A percentile compares a stretch with the other conserved stretches of the same genome.
phyloP scores from a whole-genome alignment of 2,888 invertebrate genomes.

The Shargacucullia verbasci region DNA sequence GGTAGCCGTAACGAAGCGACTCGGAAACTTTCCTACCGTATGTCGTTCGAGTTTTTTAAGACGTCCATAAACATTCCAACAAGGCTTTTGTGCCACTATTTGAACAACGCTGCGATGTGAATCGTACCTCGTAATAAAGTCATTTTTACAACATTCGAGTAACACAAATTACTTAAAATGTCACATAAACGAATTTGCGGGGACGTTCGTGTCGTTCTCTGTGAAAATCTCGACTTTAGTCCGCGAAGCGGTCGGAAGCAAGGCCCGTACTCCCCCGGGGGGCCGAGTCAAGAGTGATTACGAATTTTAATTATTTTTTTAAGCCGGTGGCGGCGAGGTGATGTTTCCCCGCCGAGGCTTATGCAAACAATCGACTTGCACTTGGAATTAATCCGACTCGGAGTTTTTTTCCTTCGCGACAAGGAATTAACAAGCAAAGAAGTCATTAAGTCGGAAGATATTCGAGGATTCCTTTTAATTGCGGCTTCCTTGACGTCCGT shows the following conservation, averaged over 20 bases:
- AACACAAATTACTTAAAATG: slow-evolving; percentile 70
- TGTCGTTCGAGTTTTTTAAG: slow-evolving; percentile 80
- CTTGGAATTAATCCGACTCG: slow-evolving; percentile 88
- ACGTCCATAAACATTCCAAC: slow-evolving; percentile 80
- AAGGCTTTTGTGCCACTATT: slow-evolving; percentile 77
- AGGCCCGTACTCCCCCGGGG: slow-evolving; percentile 71
- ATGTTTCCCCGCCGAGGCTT: slow-evolving; percentile 87
- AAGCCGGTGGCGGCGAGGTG: slow-evolving; percentile 88
- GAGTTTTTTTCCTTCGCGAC: slow-evolving; percentile 87
- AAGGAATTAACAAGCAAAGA: slow-evolving; percentile 89
- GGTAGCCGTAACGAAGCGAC: slow-evolving; percentile 80
- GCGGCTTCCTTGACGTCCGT: slow-evolving; percentile 84
- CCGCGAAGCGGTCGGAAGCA: slow-evolving; percentile 74
- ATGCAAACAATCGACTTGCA: slow-evolving; percentile 89
- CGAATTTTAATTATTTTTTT: slow-evolving; percentile 90
- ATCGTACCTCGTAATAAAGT: slow-evolving; percentile 75
- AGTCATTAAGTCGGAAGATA: slow-evolving; percentile 88
- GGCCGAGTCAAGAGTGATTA: slow-evolving; percentile 88
- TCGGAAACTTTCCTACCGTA: slow-evolving; percentile 78
- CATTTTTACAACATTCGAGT: slow-evolving; percentile 75
- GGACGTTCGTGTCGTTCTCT: slow-evolving; percentile 67
- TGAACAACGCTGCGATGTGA: slow-evolving; percentile 68
- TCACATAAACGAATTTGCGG: slow-evolving; percentile 72
- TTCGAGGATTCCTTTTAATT: slow-evolving; percentile 88
- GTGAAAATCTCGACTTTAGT: slow-evolving; percentile 60